Evolutionary conservation across 2,888 invertebrate genomes (phyloP).

Genomic region (Tenthredo scrophulariae): DNA sequence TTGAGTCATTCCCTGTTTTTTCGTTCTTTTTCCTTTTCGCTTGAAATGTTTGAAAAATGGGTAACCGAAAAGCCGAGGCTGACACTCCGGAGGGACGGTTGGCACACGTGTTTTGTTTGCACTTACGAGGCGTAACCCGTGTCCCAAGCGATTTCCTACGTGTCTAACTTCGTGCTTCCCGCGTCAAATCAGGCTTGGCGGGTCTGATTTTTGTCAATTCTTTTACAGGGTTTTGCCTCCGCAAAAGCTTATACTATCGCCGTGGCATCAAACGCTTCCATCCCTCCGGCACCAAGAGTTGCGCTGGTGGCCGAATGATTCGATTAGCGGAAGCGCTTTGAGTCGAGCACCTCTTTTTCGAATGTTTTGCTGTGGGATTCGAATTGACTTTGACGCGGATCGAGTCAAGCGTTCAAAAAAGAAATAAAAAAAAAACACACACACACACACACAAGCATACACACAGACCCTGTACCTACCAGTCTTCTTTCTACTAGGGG

Average conservation of each 20-base stretch:
- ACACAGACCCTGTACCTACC: background rate
- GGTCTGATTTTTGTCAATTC: slow-evolving; percentile 46
- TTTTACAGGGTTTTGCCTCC: slow-evolving; percentile 28
- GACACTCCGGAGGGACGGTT: slow-evolving; percentile 25
- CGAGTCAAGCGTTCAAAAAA: slow-evolving; percentile 27
- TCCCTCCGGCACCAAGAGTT: slow-evolving; percentile 25
- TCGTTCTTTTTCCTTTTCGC: background rate
- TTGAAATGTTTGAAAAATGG: slow-evolving; percentile 5
- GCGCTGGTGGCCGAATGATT: slow-evolving; percentile 51
- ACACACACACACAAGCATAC: background rate
- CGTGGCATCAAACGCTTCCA: slow-evolving; percentile 33
- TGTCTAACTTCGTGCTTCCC: slow-evolving; percentile 64
- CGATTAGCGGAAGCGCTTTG: slow-evolving; percentile 52
- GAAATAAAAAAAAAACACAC: background rate
- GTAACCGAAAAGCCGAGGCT: slow-evolving; percentile 22
- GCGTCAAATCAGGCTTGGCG: slow-evolving; percentile 58
- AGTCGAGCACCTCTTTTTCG: slow-evolving; percentile 44
- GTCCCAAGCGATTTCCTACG: slow-evolving; percentile 44
- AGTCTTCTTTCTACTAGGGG: background rate
- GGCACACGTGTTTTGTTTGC: slow-evolving; percentile 40
- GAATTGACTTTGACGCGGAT: slow-evolving; percentile 49
- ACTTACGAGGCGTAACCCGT: slow-evolving; percentile 5
- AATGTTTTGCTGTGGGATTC: slow-evolving; percentile 46
- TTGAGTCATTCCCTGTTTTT: background rate
- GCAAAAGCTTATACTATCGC: background rate